phyloP scores from a whole-genome alignment of 2,888 invertebrate genomes.

The Rhogogaster chlorosoma region DNA sequence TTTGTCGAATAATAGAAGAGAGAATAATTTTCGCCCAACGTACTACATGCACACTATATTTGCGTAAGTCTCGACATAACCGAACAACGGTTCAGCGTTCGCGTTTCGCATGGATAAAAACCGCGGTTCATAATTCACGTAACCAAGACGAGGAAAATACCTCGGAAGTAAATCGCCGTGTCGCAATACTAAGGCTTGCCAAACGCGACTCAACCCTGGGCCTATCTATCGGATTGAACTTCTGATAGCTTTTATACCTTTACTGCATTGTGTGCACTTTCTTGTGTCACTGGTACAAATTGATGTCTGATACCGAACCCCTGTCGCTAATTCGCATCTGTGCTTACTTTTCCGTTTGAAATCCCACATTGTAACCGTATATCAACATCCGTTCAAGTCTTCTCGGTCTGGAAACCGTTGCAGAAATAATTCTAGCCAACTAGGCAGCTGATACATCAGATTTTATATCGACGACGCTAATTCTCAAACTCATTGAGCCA shows the following conservation, averaged over 20 bases:
- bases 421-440: neutral
- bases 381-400: neutral
- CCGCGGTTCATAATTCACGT: neutral
- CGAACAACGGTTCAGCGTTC: neutral
- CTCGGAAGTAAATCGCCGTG: neutral
- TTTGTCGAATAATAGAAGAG: neutral
- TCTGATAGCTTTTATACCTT: neutral
- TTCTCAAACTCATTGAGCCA: neutral
- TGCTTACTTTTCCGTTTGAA: neutral
- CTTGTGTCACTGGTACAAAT: neutral
- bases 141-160: neutral
- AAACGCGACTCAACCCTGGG: neutral
- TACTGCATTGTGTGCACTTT: neutral
- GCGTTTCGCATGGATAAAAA: neutral
- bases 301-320: neutral
- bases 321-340: neutral
- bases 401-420: neutral
- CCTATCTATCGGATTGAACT: neutral
- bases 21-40: neutral
- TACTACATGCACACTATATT: neutral
- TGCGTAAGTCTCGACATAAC: neutral
- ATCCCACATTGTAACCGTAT: conserved; percentile 7
- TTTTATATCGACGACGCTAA: neutral
- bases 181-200: neutral
- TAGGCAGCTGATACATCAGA: neutral